Percentiles rank a stretch among this genome's conserved stretches.
phyloP scores from a whole-genome alignment of 2,888 invertebrate species.

The Euzophera pinguis region DNA sequence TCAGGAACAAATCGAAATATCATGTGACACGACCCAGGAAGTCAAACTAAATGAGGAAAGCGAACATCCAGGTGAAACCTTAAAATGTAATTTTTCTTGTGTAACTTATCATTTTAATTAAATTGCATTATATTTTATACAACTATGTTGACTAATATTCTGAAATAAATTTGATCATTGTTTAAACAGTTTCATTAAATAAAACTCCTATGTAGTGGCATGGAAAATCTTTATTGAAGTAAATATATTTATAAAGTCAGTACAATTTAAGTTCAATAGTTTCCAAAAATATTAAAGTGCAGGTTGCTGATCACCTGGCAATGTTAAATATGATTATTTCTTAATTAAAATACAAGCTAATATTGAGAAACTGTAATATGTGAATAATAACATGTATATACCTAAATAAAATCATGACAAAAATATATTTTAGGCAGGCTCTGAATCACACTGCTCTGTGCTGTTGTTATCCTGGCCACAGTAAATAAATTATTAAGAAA shows the following conservation, averaged over 20 bases:
- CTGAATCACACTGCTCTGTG: slow-evolving; percentile 74
- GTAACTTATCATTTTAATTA: too few relatives aligned
- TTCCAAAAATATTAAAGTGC: slow-evolving; percentile 82
- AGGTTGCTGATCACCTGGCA: slow-evolving; percentile 81
- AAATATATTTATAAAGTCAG: slow-evolving; percentile 82
- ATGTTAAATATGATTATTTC: slow-evolving; percentile 81
- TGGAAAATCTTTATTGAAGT: slow-evolving; percentile 82
- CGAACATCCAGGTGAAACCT: too few relatives aligned
- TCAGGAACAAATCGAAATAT: too few relatives aligned
- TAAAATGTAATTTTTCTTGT: too few relatives aligned
- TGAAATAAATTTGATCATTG: neutral
- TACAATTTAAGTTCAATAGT: slow-evolving; percentile 82
- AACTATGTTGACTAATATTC: neutral
- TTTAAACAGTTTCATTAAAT: slow-evolving; percentile 19
- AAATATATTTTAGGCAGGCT: slow-evolving; percentile 81
- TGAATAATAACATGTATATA: slow-evolving; percentile 80
- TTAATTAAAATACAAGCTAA: slow-evolving; percentile 82
- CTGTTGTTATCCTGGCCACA: slow-evolving; percentile 77
- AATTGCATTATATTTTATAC: neutral
- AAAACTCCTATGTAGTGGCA: slow-evolving; percentile 67
- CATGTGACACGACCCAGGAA: too few relatives aligned
- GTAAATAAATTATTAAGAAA: slow-evolving; percentile 65
- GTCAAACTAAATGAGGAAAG: too few relatives aligned
- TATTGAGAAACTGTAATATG: slow-evolving; percentile 81
- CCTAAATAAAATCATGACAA: slow-evolving; percentile 81